Evolutionary conservation across 2,797 vertebrate species (phyloP).

Genomic region (Pseudochirops corinnae): DNA sequence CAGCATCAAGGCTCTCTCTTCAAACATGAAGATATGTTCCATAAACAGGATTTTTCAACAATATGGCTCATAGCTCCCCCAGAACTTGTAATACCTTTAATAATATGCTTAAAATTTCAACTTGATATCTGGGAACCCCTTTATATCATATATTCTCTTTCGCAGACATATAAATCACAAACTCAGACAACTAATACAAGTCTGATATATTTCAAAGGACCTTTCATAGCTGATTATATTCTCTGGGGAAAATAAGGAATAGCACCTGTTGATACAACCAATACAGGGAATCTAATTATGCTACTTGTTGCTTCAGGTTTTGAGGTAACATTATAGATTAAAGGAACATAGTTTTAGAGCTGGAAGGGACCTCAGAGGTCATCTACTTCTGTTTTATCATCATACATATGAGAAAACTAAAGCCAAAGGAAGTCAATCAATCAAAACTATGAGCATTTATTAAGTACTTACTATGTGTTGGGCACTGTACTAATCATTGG

Average conservation of each 20-base stretch:
- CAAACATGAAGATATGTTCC: constrained; percentile 26
- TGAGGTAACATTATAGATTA: constrained; percentile 21
- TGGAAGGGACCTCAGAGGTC: neutral
- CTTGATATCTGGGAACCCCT: constrained; percentile 32
- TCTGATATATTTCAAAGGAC: constrained; percentile 41
- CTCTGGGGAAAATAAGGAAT: constrained; percentile 57
- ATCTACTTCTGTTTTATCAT: neutral
- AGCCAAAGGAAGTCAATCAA: neutral
- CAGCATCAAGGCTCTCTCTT: constrained; percentile 43
- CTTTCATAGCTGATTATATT: constrained; percentile 7
- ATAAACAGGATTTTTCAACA: constrained; percentile 58
- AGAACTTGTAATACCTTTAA: constrained; percentile 50
- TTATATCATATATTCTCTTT: neutral
- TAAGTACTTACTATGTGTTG: neutral
- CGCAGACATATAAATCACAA: neutral
- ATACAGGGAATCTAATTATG: constrained; percentile 19
- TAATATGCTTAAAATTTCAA: constrained; percentile 51
- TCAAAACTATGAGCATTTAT: neutral
- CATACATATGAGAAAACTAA: neutral
- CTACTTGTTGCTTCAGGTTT: constrained; percentile 37
- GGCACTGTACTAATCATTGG: neutral
- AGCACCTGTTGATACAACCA: constrained; percentile 41
- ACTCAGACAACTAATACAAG: neutral
- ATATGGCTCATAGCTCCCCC: constrained; percentile 25
- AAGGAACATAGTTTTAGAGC: neutral